Evolutionary conservation across 2,797 vertebrate genomes (phyloP).

Genomic region (Phoebastria nigripes): DNA sequence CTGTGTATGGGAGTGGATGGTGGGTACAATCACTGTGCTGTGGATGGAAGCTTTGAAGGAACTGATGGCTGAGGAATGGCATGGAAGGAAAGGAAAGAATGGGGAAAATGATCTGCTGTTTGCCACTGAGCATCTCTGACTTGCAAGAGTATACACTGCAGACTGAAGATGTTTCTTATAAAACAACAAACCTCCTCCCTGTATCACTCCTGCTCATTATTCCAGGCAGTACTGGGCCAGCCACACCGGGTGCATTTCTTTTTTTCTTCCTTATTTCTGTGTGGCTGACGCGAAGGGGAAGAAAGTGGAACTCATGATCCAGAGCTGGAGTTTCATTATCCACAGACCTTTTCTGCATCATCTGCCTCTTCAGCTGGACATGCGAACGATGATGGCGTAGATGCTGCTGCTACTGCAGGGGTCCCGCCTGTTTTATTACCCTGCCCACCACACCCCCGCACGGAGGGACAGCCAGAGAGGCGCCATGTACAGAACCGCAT

Average conservation of each 20-base stretch:
- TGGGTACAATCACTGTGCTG: slow-evolving; percentile 32
- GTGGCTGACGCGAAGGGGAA: background rate
- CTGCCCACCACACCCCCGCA: background rate
- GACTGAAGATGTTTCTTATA: slow-evolving; percentile 47
- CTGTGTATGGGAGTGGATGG: background rate
- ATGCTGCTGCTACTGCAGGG: slow-evolving; percentile 42
- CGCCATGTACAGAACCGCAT: slow-evolving; percentile 50
- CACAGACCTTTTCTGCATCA: slow-evolving; percentile 43
- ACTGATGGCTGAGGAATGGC: background rate
- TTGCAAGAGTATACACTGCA: slow-evolving; percentile 32
- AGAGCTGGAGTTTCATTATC: slow-evolving; percentile 40
- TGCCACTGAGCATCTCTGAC: slow-evolving; percentile 45
- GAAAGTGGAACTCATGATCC: slow-evolving; percentile 1
- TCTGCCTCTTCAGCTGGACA: slow-evolving; percentile 31
- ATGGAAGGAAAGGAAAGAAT: slow-evolving; percentile 1
- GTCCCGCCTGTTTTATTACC: background rate
- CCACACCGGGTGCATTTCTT: slow-evolving; percentile 20
- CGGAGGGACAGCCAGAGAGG: slow-evolving; percentile 37
- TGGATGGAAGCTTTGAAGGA: slow-evolving; percentile 14
- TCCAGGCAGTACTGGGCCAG: slow-evolving; percentile 29
- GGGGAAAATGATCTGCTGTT: background rate
- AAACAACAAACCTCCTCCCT: slow-evolving; percentile 61
- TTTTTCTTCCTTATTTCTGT: slow-evolving; percentile 35
- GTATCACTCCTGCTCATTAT: slow-evolving; percentile 46
- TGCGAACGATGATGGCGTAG: background rate